Percentiles rank a stretch among this genome's conserved stretches.
Conservation (phyloP, 2,888 invertebrate species). For the Petrolisthes manimaculis region DNA sequence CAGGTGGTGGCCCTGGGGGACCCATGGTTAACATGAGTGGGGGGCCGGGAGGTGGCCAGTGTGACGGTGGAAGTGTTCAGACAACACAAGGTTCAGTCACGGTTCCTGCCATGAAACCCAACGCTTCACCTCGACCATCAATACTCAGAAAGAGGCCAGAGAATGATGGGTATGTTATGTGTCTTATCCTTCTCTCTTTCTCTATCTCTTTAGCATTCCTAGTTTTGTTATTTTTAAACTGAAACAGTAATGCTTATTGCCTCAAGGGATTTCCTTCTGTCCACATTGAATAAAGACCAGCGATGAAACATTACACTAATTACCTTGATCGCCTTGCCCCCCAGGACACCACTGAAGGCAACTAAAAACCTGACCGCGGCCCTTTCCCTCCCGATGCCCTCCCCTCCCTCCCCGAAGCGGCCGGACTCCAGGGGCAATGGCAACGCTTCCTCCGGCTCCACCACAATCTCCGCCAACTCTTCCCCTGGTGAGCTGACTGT, state of each 20-base stretch:
- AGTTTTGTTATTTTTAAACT: neutral
- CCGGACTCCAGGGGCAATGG: conserved; percentile 70
- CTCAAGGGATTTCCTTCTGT: neutral
- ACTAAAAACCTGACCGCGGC: conserved; percentile 75
- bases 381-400: conserved; percentile 68
- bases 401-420: conserved; percentile 68
- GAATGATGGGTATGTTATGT: conserved; percentile 77
- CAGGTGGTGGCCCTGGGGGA: neutral
- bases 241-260: neutral
- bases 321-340: neutral
- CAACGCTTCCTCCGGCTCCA: conserved; percentile 76
- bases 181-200: too few species aligned
- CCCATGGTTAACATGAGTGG: conserved; percentile 15
- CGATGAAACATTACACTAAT: too few species aligned
- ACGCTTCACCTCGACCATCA: conserved; percentile 82
- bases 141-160: conserved; percentile 87
- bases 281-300: too few species aligned
- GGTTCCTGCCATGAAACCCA: conserved; percentile 68
- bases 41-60: conserved; percentile 38
- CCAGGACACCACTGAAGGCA: conserved; percentile 74
- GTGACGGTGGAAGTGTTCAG: conserved; percentile 16
- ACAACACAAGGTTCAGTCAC: conserved; percentile 35
- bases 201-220: neutral
- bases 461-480: conserved; percentile 88
- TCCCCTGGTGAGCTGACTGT: conserved; percentile 77